These are phyloP conservation scores for Thinocorus orbignyianus DNA, from an alignment of 2,113 vertebrate species.

Conservation along the genomic window DNA sequence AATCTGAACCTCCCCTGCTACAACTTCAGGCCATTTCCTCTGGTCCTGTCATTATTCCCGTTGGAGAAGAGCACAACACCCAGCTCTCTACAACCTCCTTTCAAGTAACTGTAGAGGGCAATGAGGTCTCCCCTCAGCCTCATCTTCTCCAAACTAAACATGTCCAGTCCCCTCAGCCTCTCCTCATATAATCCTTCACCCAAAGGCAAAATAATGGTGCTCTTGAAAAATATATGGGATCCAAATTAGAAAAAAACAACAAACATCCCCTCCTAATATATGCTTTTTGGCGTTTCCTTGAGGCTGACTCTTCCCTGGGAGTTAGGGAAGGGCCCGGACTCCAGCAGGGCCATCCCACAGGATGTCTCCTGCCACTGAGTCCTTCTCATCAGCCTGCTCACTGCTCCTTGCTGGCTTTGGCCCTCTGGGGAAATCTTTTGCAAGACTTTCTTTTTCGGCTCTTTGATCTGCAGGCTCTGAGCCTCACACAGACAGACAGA, in stretches of 20 bases:
- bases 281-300: not conserved
- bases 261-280: fast-evolving
- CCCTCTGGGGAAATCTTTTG: not conserved
- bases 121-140: too few species aligned
- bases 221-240: not conserved
- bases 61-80: too few species aligned
- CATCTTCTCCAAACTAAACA: too few species aligned
- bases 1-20: too few species aligned
- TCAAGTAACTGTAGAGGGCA: too few species aligned
- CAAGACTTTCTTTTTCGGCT: not conserved
- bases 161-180: too few species aligned
- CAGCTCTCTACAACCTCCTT: too few species aligned
- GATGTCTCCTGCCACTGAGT: not conserved
- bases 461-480: not conserved
- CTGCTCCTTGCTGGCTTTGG: not conserved
- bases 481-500: not conserved
- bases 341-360: not conserved
- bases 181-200: not conserved
- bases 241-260: not conserved
- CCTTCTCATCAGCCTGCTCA: not conserved
- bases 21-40: too few species aligned
- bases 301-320: not conserved
- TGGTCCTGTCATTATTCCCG: too few species aligned
- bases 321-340: not conserved
- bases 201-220: not conserved